Percentiles rank a stretch among this genome's conserved stretches.
Conservation (phyloP, 2,888 invertebrate genomes). For the Meiosimyza decipiens region DNA sequence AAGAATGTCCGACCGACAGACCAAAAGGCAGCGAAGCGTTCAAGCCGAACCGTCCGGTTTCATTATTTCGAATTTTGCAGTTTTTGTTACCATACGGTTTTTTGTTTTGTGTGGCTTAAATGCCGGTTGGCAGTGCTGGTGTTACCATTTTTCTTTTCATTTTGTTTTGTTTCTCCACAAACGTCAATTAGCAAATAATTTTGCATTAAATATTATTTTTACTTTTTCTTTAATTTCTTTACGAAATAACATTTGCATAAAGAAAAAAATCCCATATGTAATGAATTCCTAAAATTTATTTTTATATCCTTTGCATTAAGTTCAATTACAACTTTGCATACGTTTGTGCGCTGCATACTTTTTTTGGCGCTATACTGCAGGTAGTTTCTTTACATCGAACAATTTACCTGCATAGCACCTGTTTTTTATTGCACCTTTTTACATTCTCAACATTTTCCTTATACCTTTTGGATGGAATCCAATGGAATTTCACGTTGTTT, state of each 20-base stretch:
- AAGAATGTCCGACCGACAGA: conserved; percentile 22
- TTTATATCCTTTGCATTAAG: conserved; percentile 9
- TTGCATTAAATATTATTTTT: neutral
- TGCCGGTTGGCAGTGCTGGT: conserved; percentile 13
- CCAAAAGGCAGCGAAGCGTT: conserved; percentile 59
- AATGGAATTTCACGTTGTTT: neutral
- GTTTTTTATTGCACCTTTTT: neutral
- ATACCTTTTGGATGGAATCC: conserved; percentile 22
- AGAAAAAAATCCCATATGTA: too few species aligned
- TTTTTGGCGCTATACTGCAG: neutral
- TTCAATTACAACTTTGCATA: conserved; percentile 30
- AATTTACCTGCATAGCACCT: conserved; percentile 24
- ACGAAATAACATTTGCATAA: too few species aligned
- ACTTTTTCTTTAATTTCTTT: too few species aligned
- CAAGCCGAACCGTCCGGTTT: conserved; percentile 63
- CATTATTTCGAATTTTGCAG: conserved; percentile 16
- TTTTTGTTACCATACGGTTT: neutral
- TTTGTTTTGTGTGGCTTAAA: conserved; percentile 26
- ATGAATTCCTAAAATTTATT: too few species aligned
- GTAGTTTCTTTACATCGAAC: neutral
- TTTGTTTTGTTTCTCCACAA: neutral
- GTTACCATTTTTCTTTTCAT: too few species aligned
- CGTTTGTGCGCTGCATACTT: neutral
- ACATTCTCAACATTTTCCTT: too few species aligned
- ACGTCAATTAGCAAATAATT: conserved; percentile 5